A percentile compares a stretch with the other conserved stretches of the same genome.
Conservation (phyloP, 2,113 vertebrate species). For the Leucopternis melanops region DNA sequence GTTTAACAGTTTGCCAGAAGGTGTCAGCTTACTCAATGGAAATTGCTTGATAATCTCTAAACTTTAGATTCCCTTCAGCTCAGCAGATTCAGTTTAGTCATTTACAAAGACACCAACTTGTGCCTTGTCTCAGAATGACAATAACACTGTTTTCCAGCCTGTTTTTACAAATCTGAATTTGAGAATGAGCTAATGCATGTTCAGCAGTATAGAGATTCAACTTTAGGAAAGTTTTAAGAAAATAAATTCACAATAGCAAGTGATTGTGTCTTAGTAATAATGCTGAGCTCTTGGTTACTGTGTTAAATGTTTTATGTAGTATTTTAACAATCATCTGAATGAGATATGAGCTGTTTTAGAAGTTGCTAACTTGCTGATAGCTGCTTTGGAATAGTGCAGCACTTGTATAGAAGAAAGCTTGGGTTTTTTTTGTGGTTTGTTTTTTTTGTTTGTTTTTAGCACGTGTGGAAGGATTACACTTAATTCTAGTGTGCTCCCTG, state of each 20-base stretch:
- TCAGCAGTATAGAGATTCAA: background rate
- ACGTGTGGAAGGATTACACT: background rate
- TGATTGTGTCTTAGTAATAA: background rate
- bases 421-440: fast-evolving
- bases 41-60: background rate
- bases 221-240: background rate
- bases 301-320: background rate
- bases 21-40: conserved; percentile 38
- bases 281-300: background rate
- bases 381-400: background rate
- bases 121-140: background rate
- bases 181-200: background rate
- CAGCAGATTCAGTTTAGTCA: background rate
- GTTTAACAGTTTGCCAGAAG: conserved; percentile 33
- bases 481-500: background rate
- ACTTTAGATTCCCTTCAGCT: background rate
- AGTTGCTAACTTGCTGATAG: background rate
- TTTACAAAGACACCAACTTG: background rate
- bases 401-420: background rate
- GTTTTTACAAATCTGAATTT: background rate
- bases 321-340: background rate
- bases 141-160: background rate
- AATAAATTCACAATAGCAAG: background rate
- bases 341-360: background rate
- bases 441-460: background rate